phyloP scores from a whole-genome alignment of 2,888 invertebrate species.

The Lithosia quadra region DNA sequence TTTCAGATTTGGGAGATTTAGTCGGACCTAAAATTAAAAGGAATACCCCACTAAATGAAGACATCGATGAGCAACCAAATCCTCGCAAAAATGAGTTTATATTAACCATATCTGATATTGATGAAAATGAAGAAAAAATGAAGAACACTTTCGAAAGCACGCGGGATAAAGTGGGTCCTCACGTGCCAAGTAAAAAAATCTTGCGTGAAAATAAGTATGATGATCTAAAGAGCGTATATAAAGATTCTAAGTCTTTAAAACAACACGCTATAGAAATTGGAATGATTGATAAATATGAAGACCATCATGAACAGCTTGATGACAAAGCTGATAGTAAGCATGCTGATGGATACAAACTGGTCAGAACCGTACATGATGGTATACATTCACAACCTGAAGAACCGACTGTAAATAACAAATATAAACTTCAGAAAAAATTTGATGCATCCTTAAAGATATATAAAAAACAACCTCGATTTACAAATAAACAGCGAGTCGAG shows the following conservation, averaged over 20 bases:
- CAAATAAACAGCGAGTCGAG: not conserved
- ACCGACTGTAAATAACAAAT: too few species aligned
- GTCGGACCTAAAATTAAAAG: not conserved
- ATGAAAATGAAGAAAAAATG: not conserved
- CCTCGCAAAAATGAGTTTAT: not conserved
- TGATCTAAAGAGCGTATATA: not conserved
- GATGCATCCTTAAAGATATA: not conserved
- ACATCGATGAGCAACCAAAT: not conserved
- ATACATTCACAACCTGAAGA: not conserved
- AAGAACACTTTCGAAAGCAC: too few species aligned
- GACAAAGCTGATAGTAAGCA: not conserved
- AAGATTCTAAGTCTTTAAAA: not conserved
- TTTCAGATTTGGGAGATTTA: not conserved
- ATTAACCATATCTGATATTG: not conserved
- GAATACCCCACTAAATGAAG: not conserved
- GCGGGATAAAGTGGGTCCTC: not conserved
- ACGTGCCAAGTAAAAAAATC: not conserved
- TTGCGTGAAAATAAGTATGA: not conserved
- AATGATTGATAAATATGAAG: not conserved
- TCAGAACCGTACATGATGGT: too few species aligned
- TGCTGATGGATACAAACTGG: not conserved
- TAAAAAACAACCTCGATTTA: not conserved
- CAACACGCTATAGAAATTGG: constrained; percentile 7
- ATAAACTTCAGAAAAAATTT: not conserved
- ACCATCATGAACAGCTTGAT: not conserved